Conservation (phyloP, 35 echinoderm and acorn worm species). For the Diadema setosum region DNA sequence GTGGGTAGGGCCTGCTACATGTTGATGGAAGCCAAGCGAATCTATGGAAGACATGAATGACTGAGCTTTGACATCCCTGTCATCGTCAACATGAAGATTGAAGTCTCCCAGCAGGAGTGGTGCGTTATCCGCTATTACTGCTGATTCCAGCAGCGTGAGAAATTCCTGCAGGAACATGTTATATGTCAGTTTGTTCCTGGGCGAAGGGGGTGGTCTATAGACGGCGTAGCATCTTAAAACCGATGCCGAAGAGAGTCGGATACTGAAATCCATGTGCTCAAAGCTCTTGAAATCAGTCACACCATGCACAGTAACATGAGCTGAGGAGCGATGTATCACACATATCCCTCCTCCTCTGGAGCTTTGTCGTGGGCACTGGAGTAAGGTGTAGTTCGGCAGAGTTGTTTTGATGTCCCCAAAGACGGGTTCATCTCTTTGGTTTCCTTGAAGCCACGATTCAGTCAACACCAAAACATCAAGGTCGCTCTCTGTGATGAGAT, state of each 20-base stretch:
- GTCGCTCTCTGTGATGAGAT: neutral
- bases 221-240: neutral
- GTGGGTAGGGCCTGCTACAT: conserved; percentile 15
- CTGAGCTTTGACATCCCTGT: neutral
- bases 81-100: neutral
- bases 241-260: neutral
- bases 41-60: neutral
- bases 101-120: neutral
- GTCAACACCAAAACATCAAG: neutral
- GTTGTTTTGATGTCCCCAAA: neutral
- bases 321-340: neutral
- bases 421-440: neutral
- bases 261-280: conserved; percentile 45
- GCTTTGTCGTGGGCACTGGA: neutral
- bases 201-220: neutral
- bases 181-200: neutral
- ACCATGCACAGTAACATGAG: neutral
- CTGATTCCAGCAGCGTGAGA: neutral
- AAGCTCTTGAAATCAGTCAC: neutral
- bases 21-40: conserved; percentile 2
- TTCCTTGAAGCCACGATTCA: conserved; percentile 5
- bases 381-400: neutral
- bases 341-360: neutral
- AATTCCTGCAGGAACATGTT: conserved; percentile 10
- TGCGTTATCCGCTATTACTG: neutral